Conservation (phyloP, 2,113 vertebrate species). For the Chascanopsetta lugubris region DNA sequence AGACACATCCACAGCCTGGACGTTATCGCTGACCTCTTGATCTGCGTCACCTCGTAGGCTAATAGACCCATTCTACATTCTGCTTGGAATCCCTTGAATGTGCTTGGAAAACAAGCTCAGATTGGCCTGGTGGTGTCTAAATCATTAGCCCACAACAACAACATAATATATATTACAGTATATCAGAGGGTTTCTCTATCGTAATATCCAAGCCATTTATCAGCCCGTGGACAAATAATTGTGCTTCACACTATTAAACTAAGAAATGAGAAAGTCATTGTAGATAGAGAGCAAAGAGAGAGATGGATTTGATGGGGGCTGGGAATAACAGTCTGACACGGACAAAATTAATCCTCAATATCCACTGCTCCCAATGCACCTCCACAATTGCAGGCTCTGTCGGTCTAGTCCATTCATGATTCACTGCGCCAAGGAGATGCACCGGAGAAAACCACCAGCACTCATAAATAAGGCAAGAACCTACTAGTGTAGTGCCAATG, state of each 20-base stretch:
- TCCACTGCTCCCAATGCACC: constrained; percentile 77
- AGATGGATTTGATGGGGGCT: constrained; percentile 74
- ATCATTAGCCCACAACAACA: constrained; percentile 51
- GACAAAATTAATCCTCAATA: constrained; percentile 78
- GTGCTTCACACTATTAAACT: constrained; percentile 71
- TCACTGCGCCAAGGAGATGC: constrained; percentile 75
- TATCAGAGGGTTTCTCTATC: constrained; percentile 51
- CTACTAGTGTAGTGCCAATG: constrained; percentile 72
- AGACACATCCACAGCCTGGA: constrained; percentile 10
- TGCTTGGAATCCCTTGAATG: constrained; percentile 34
- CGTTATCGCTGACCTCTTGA: constrained; percentile 39
- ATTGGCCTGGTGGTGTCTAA: constrained; percentile 46
- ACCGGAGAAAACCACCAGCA: constrained; percentile 73
- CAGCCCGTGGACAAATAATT: constrained; percentile 73
- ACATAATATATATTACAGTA: constrained; percentile 53
- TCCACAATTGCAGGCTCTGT: constrained; percentile 74
- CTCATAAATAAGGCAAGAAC: constrained; percentile 82
- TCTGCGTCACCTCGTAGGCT: constrained; percentile 38
- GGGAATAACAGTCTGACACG: constrained; percentile 75
- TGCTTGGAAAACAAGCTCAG: constrained; percentile 40
- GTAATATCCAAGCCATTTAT: constrained; percentile 66
- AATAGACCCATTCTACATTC: constrained; percentile 35
- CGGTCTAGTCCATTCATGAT: constrained; percentile 82
- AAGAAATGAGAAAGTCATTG: constrained; percentile 71
- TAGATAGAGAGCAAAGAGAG: constrained; percentile 61